Conservation (phyloP, 1,140 invertebrate species). For the Drosophila lacertosa region DNA sequence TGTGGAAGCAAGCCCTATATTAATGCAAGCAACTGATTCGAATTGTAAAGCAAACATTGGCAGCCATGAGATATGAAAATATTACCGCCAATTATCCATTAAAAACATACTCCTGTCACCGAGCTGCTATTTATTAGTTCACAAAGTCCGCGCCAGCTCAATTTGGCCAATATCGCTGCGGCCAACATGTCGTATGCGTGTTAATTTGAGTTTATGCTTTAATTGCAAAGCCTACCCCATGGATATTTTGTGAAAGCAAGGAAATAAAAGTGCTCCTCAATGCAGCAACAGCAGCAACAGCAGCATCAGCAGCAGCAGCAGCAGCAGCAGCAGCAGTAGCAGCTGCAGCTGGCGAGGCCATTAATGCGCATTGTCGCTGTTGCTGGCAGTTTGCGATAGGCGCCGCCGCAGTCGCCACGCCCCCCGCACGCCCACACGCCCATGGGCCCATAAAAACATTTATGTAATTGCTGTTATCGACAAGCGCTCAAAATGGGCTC, state of each 20-base stretch:
- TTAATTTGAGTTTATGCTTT: conserved; percentile 71
- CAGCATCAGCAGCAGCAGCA: too few species aligned
- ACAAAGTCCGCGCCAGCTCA: neutral
- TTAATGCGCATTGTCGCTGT: conserved; percentile 61
- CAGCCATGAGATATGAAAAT: too few species aligned
- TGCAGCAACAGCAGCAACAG: conserved; percentile 57
- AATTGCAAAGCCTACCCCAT: conserved; percentile 55
- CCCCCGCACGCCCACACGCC: neutral
- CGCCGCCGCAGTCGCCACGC: conserved; percentile 27
- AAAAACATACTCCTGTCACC: neutral
- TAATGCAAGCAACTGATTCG: too few species aligned
- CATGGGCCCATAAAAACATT: conserved; percentile 77
- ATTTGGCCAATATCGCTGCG: neutral
- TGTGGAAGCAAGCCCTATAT: too few species aligned
- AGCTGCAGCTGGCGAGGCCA: conserved; percentile 54
- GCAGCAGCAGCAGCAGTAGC: too few species aligned
- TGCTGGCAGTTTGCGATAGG: conserved; percentile 45
- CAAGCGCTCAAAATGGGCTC: conserved; percentile 64
- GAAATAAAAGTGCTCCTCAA: conserved; percentile 36
- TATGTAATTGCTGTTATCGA: conserved; percentile 81
- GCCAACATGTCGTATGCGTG: conserved; percentile 38
- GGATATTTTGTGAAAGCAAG: conserved; percentile 22
- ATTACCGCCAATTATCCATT: conserved; percentile 2
- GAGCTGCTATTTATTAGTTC: neutral
- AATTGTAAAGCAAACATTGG: too few species aligned